Evolutionary conservation across 2,888 invertebrate genomes (phyloP).

Genomic region (Doris montereyensis): DNA sequence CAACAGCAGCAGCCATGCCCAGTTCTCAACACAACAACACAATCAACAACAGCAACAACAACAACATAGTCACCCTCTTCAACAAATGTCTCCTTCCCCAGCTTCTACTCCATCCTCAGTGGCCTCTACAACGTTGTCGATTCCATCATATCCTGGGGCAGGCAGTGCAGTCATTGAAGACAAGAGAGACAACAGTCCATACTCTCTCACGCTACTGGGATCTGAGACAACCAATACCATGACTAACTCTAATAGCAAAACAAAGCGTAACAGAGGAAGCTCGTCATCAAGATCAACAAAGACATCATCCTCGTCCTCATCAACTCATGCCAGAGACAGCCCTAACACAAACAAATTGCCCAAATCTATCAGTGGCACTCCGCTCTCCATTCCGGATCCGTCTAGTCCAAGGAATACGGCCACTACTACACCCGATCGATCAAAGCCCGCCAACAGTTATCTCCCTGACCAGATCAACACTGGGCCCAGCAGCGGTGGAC

Average conservation of each 20-base stretch:
- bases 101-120: slow-evolving; percentile 18
- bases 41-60: slow-evolving; percentile 17
- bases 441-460: neutral
- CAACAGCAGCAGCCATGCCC: neutral
- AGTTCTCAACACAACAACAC: slow-evolving; percentile 3
- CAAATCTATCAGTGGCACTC: neutral
- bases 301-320: neutral
- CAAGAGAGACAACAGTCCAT: slow-evolving; percentile 20
- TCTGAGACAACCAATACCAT: neutral
- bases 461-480: no score
- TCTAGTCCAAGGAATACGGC: no score
- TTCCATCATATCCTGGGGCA: neutral
- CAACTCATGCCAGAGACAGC: neutral
- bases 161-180: neutral
- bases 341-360: neutral
- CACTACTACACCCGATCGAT: no score
- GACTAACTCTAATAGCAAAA: no score
- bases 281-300: slow-evolving; percentile 11
- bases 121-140: slow-evolving; percentile 4
- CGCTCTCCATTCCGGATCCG: neutral
- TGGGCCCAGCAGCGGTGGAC: neutral
- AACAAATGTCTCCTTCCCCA: no score
- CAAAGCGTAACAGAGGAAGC: slow-evolving; percentile 7
- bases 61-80: slow-evolving; percentile 7
- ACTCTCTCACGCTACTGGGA: slow-evolving; percentile 23